Conservation (phyloP, 1,140 invertebrate genomes). For the Bombus turneri region DNA sequence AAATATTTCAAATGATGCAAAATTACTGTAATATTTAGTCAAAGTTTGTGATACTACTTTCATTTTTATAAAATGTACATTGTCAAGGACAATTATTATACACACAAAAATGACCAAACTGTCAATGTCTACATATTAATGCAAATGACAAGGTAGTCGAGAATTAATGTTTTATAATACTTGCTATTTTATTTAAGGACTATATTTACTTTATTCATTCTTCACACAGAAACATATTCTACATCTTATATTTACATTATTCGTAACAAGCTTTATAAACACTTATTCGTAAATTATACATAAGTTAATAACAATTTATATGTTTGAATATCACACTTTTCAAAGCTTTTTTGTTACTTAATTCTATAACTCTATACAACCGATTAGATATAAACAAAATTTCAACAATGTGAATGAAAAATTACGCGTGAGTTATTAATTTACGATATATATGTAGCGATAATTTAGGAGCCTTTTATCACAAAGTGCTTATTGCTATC, state of each 20-base stretch:
- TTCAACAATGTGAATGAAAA: neutral
- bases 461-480: neutral
- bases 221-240: neutral
- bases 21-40: neutral
- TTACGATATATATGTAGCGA: neutral
- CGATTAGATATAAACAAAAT: neutral
- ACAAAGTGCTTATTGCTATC: neutral
- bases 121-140: neutral
- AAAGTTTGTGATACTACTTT: constrained; percentile 10
- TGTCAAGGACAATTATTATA: neutral
- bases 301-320: constrained; percentile 1
- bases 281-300: neutral
- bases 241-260: neutral
- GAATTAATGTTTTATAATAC: neutral
- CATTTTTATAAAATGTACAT: constrained; percentile 2
- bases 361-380: neutral
- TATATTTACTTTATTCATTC: neutral
- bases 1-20: neutral
- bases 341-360: neutral
- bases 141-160: neutral
- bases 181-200: neutral
- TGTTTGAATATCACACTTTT: neutral
- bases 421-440: neutral
- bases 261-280: neutral
- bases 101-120: neutral